phyloP scores from a whole-genome alignment of 1,140 invertebrate genomes.

The Drosophila athabasca region DNA sequence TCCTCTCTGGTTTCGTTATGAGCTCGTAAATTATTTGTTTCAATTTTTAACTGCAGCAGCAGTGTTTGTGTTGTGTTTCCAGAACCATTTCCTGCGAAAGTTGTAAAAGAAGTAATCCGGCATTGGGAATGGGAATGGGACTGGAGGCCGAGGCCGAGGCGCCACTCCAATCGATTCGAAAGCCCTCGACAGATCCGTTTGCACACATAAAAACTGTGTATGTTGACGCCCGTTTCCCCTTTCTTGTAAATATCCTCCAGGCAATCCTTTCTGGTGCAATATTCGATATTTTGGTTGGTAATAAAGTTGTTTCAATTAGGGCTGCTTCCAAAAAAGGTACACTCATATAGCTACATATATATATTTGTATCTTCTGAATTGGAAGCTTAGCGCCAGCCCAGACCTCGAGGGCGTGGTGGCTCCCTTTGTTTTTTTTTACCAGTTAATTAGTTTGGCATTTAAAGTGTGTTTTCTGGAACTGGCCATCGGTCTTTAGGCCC shows the following conservation, averaged over 20 bases:
- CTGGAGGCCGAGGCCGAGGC: background rate
- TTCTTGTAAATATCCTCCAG: slow-evolving; percentile 60
- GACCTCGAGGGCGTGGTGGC: slow-evolving; percentile 20
- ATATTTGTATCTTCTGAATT: background rate
- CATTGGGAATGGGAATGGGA: slow-evolving; percentile 11
- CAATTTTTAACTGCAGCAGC: slow-evolving; percentile 39
- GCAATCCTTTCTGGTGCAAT: slow-evolving; percentile 12
- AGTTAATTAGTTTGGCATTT: slow-evolving; percentile 68
- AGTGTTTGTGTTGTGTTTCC: slow-evolving; percentile 55
- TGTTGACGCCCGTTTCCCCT: slow-evolving; percentile 65
- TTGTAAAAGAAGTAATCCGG: slow-evolving; percentile 56
- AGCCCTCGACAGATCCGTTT: slow-evolving; percentile 61
- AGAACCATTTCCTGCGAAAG: slow-evolving; percentile 73
- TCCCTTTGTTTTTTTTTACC: slow-evolving; percentile 6
- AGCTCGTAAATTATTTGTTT: slow-evolving; percentile 77
- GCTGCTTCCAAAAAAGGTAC: slow-evolving; percentile 1
- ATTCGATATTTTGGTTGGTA: slow-evolving; percentile 40
- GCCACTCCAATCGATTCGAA: slow-evolving; percentile 56
- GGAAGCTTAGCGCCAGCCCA: slow-evolving; percentile 57
- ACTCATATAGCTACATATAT: too few relatives aligned
- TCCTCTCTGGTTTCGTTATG: slow-evolving; percentile 58
- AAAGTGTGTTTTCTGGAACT: slow-evolving; percentile 34
- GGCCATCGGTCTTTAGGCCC: slow-evolving; percentile 18
- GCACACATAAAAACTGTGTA: slow-evolving; percentile 64
- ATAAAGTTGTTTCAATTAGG: slow-evolving; percentile 55